Percentiles rank a stretch among this genome's conserved stretches.
phyloP scores from a whole-genome alignment of 2,797 vertebrate species.

The Scyliorhinus canicula region DNA sequence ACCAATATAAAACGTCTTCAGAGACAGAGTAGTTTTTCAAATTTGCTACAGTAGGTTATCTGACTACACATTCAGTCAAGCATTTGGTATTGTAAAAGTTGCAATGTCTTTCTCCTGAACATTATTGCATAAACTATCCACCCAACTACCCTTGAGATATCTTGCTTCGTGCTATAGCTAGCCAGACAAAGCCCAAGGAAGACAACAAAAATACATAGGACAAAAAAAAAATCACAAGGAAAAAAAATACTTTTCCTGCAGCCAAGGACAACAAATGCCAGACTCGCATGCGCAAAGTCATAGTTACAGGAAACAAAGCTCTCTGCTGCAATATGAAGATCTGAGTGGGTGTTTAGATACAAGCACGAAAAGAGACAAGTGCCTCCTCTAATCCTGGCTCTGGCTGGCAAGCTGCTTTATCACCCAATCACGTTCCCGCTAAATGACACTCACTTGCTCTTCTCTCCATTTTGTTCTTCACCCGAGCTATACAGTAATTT shows the following conservation, averaged over 20 bases:
- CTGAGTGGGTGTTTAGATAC: neutral
- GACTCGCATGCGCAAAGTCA: neutral
- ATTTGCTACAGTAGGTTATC: neutral
- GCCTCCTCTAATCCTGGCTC: neutral
- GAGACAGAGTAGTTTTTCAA: constrained; percentile 6
- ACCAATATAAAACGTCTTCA: neutral
- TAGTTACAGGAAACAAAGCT: neutral
- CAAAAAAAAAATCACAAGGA: neutral
- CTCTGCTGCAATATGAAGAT: neutral
- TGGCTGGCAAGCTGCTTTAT: neutral
- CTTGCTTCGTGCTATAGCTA: neutral
- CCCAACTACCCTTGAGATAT: neutral
- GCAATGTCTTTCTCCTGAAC: neutral
- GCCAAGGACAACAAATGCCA: neutral
- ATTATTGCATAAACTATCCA: neutral
- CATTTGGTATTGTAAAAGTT: neutral
- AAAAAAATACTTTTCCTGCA: neutral
- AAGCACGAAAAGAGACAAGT: neutral
- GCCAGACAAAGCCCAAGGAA: neutral
- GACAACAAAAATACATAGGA: neutral
- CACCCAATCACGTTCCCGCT: neutral
- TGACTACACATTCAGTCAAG: neutral
- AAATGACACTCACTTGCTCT: neutral
- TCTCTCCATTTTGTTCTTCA: too few species aligned
- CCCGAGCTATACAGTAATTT: neutral